Evolutionary conservation across 2,888 invertebrate genomes (phyloP), one percentile per base, ranked within the genome.

Genomic region (Epistrophe grossulariae): DNA sequence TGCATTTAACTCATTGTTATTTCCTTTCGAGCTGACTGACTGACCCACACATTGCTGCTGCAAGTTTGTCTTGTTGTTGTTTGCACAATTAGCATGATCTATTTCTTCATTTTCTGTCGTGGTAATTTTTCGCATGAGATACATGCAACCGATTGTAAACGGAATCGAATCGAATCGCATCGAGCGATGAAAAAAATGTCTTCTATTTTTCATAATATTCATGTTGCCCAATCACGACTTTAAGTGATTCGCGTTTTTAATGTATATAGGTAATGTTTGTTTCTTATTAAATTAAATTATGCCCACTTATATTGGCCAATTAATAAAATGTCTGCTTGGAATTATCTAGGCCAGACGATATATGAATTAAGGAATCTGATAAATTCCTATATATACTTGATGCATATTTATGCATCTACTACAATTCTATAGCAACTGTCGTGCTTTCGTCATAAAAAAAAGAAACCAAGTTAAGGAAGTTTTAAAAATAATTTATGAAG

Each of bases 161-260:
- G 52, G 52, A 73, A 70, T 70, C 43, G 40, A 43, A n/a, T 40
- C 40, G 11, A 40, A 70, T 52, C 40, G 13, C n/a, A 45, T 40
- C 15, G 15, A 43, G 15, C n/a, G 45, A 13, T 43, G 40, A 15
- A 15, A 13, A 43, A 40, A 43, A 45, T 64, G 11, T 74, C 13
- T 50, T 74, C 52, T 50, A 52, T 57, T 70, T 68, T 35, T 19
- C 15, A 40, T 70, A 66, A 31, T 68, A 66, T 48, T 45, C 66
- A 66, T 66, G 48, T 60, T 60, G n/a, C 40, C 50, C 59, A 38
- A 50, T 78, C 70, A 70, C 78, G 78, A 78, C 15, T 57, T 38
- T 48, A 66, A 66, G 45, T 66, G 66, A 31, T 66, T 66, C 45
- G 43, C 45, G 43, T 31, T 64, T 50, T 19, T 17, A 24, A 11